A percentile compares a stretch with the other conserved stretches of the same genome.
phyloP scores from a whole-genome alignment of 92 coral and sea anemone genomes.

The Desmophyllum pertusum region DNA sequence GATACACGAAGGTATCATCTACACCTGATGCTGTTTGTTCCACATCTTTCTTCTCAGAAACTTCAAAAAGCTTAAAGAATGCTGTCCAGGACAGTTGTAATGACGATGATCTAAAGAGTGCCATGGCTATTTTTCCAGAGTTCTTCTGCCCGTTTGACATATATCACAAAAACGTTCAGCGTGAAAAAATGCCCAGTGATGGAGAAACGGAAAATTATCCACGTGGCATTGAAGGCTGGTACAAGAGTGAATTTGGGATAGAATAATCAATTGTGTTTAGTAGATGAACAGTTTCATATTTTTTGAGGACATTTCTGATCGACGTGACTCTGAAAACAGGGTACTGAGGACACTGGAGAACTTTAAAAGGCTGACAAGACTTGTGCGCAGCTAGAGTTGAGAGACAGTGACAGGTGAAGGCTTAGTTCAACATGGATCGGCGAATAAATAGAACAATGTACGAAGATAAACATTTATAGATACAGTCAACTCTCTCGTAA shows the following conservation, averaged over 20 bases:
- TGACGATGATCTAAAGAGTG: not conserved
- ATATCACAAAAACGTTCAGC: not conserved
- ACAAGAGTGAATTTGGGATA: slow-evolving; percentile 3
- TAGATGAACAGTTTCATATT: not conserved
- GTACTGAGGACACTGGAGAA: too few relatives aligned
- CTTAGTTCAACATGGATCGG: not conserved
- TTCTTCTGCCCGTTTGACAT: not conserved
- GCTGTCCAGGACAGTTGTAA: not conserved
- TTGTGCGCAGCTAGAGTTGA: not conserved
- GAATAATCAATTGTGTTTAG: not conserved
- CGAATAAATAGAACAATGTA: not conserved
- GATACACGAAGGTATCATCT: not conserved
- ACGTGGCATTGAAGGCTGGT: not conserved
- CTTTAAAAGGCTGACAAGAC: too few relatives aligned
- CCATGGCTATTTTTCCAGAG: not conserved
- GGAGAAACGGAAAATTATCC: not conserved
- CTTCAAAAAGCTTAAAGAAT: not conserved
- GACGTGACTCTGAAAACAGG: too few relatives aligned
- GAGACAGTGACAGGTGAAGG: not conserved
- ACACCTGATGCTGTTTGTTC: not conserved
- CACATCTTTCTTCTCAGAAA: not conserved
- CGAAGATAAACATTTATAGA: not conserved
- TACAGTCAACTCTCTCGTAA: too few relatives aligned
- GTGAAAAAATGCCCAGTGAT: not conserved
- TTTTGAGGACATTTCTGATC: not conserved